Base-by-base conservation (phyloP, 1,140 invertebrate genomes). In the Achroia grisella region DNA sequence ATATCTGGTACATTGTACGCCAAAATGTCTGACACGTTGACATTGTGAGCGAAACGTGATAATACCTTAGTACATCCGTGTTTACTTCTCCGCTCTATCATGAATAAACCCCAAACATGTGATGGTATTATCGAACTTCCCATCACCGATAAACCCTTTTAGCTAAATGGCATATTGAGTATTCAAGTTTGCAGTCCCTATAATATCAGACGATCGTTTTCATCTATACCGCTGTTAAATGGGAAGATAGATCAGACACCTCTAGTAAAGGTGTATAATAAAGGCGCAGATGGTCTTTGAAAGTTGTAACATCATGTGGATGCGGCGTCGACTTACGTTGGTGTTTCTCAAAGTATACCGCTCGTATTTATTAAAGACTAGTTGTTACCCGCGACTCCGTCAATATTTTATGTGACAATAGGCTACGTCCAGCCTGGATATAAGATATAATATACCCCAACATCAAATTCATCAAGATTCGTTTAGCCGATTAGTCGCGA, bases 111-210 rank as follows among this genome's bases (percentile, higher is more conserved):
- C 46, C 46, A 48, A 48, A 56, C 32, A 35, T 46, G 49, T 55
- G 51, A 52, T 53, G 47, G 52, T 44, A 62, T 66, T 68, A 71
- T 70, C 68, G 56, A 56, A 60, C 56, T 57, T 59, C 60, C 63
- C 53, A 64, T 63, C 65, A 59, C 41, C 57, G 63, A 64, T 72
- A 66, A 72, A 72, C 66, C 71, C 71, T 75, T 72, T 75, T 70
- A 69, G 63, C 57, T 71, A 75, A 75, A 72, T 64, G 64, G 62
- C 71, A 41, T 61, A 74, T 70, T 67, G 65, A 63, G 62, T 70
- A 71, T 71, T 71, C 71, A 60, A 63, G 49, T 57, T 53, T 35
- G 8, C 34, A 43, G 36, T 41, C 58, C 53, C 46, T 49, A 56
- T 56, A 52, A 52, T 42, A 47, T 43, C 33, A 17, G 39, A 4